Percentiles rank a stretch among this genome's conserved stretches.
These are phyloP conservation scores for Acanthochromis polyacanthus DNA, from an alignment of 2,113 vertebrate species.

Conservation along the genomic window DNA sequence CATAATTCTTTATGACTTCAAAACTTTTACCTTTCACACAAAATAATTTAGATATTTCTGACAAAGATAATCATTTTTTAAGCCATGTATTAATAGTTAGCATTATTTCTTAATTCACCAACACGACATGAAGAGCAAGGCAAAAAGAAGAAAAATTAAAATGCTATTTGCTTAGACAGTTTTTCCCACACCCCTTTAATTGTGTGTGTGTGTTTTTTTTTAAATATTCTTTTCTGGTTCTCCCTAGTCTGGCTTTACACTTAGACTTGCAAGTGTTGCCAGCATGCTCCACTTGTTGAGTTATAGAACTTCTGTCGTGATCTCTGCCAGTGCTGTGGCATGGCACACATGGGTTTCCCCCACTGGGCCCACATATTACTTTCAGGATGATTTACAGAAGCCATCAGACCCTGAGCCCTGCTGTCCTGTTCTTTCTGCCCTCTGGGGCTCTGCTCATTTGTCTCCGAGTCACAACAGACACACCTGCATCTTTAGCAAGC, in stretches of 20 bases:
- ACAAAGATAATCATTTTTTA: background rate
- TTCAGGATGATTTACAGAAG: conserved; percentile 61
- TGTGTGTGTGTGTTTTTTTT: fast-evolving
- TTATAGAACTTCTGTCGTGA: conserved; percentile 27
- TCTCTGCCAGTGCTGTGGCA: conserved; percentile 23
- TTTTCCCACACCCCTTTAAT: background rate
- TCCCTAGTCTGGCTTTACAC: background rate
- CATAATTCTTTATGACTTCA: no score
- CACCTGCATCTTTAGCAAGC: conserved; percentile 84
- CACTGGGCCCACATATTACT: conserved; percentile 65
- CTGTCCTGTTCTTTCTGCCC: conserved; percentile 53
- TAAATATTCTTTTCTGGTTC: background rate
- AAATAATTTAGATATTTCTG: background rate
- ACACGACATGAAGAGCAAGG: background rate
- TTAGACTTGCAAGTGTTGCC: background rate
- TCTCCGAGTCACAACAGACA: conserved; percentile 80
- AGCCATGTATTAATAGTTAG: background rate
- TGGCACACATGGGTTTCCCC: conserved; percentile 59
- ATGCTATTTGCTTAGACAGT: background rate
- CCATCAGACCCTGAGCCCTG: conserved; percentile 30
- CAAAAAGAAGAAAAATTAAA: background rate
- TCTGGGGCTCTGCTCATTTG: conserved; percentile 27
- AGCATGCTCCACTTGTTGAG: conserved; percentile 24
- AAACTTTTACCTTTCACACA: background rate
- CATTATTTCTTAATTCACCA: background rate